phyloP scores from a whole-genome alignment of 1,140 invertebrate species.

The Rhysida immarginata region DNA sequence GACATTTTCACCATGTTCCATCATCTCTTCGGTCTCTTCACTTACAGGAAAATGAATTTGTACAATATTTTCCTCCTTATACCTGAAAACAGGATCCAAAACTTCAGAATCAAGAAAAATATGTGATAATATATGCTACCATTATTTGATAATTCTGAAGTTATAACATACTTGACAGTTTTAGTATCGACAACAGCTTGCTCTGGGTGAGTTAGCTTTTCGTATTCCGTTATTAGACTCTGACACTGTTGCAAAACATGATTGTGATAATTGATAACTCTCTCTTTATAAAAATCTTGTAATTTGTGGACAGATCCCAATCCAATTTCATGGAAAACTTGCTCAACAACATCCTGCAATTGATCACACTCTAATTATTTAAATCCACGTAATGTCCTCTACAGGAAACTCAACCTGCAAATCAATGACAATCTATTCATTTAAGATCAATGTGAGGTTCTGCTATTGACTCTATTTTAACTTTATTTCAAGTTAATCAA shows the following conservation, averaged over 20 bases:
- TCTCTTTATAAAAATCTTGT: slow-evolving; percentile 38
- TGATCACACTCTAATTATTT: slow-evolving; percentile 7
- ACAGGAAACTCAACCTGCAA: too few relatives aligned
- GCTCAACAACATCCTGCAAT: slow-evolving; percentile 37
- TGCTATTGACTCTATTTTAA: not conserved
- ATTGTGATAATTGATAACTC: slow-evolving; percentile 34
- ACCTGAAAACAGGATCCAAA: slow-evolving; percentile 17
- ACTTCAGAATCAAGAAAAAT: not conserved
- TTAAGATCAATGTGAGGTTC: not conserved
- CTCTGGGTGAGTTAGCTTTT: slow-evolving; percentile 28
- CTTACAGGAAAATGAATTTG: slow-evolving; percentile 31
- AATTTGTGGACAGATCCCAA: slow-evolving; percentile 34
- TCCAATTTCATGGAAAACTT: slow-evolving; percentile 39
- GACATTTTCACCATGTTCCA: not conserved
- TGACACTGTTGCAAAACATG: slow-evolving; percentile 32
- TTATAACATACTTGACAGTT: slow-evolving; percentile 22
- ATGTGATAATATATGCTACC: not conserved
- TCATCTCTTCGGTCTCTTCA: slow-evolving; percentile 4
- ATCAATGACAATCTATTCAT: too few relatives aligned
- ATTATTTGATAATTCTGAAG: not conserved
- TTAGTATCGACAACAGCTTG: slow-evolving; percentile 17
- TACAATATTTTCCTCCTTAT: slow-evolving; percentile 29
- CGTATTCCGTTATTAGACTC: slow-evolving; percentile 33
- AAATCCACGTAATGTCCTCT: not conserved
- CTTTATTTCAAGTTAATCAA: slow-evolving; percentile 26